Base-by-base conservation (phyloP, 2,113 vertebrate species). In the Nicator chloris region DNA sequence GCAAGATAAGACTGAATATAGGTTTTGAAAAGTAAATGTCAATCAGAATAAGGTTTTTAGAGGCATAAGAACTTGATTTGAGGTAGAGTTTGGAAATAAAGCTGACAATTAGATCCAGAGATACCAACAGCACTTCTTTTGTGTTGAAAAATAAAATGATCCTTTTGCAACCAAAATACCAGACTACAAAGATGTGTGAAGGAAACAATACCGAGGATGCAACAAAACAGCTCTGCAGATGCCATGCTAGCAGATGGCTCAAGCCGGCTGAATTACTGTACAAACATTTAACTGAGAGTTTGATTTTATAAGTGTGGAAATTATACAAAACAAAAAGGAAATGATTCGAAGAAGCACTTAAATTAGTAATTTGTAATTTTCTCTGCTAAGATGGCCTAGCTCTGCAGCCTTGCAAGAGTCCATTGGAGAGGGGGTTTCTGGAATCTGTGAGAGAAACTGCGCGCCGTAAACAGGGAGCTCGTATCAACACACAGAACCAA, bases 361-460 rank as follows among this genome's bases (percentile, higher is more conserved):
- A 85, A 86, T 95, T 86, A 96, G 95, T 90, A 60, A 95, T 96
- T 96, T 96, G 91, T 96, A 91, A 97, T 96, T 93, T 96, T 95
- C 95, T 94, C 35, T 7, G 70, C 64, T 71, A 59, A 90, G 57
- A 40, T 35, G 40, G 82, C 71, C 91, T 21, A 75, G 81, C 71
- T 88, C 9, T 42, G 70, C 53, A 61, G 60, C 73, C 80, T 42
- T 77, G 69, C 86, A 39, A 73, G 71, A 80, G 69, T 56, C 88
- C 89, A 85, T 75, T 9, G 53, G 82, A 78, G 77, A 75, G 81
- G 66, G 78, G 44, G 65, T 49, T 61, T 84, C 45, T 91, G 93
- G 91, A 95, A 77, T 53, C 91, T 80, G 59, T 18, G 45, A 51
- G 89, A 88, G 88, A 69, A 95, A 95, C 64, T 40, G 60, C 20